phyloP scores from a whole-genome alignment of 2,888 invertebrate species.

The Trissonchulus sp. region DNA sequence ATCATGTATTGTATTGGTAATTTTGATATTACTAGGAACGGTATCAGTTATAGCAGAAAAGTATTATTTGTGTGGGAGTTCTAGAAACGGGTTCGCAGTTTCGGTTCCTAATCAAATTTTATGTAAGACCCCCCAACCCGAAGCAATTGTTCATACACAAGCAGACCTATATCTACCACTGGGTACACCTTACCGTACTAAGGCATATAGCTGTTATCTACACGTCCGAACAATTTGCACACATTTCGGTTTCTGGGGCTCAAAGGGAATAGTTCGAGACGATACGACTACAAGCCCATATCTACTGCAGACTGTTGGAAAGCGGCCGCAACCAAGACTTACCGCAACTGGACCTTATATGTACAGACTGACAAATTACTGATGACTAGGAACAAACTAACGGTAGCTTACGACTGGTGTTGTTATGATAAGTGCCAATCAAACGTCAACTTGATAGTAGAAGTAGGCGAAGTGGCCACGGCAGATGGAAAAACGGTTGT shows the following conservation, averaged over 20 bases:
- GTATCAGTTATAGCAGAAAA: too few species aligned
- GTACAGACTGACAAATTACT: too few species aligned
- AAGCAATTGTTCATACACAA: not conserved
- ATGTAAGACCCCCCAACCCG: not conserved
- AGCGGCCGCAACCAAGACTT: too few species aligned
- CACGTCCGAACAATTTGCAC: not conserved
- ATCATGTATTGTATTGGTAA: too few species aligned
- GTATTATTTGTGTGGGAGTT: not conserved
- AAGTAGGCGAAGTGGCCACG: too few species aligned
- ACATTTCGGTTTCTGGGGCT: not conserved
- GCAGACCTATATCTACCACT: not conserved
- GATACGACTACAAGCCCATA: not conserved
- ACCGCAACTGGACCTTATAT: too few species aligned
- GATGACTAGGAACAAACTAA: too few species aligned
- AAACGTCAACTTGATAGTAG: too few species aligned
- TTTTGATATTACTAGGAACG: too few species aligned
- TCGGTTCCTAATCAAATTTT: not conserved
- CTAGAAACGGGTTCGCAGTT: not conserved
- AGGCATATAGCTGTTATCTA: not conserved
- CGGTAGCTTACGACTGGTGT: too few species aligned
- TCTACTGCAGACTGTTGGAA: not conserved
- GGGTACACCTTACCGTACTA: not conserved
- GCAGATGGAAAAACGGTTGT: too few species aligned
- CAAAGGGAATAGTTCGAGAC: not conserved
- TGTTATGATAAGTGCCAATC: too few species aligned